These are phyloP conservation scores for Protodeltote pygarga DNA, from an alignment of 2,888 invertebrate genomes.

Conservation along the genomic window DNA sequence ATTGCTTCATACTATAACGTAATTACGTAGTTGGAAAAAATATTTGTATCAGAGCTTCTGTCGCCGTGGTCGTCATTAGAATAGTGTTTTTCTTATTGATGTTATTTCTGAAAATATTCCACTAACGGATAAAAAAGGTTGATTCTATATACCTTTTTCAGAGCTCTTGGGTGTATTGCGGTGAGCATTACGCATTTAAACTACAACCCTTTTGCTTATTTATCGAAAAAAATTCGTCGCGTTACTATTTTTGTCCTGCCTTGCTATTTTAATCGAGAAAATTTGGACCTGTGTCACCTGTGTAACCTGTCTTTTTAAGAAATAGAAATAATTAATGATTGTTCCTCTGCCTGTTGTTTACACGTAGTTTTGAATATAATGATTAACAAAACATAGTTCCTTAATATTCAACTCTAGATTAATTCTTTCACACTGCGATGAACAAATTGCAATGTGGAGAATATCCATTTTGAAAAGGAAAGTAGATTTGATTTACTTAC, in stretches of 20 bases:
- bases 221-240: too few relatives aligned
- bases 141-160: too few relatives aligned
- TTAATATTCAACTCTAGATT: constrained; percentile 12
- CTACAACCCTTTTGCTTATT: too few relatives aligned
- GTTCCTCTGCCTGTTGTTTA: not conserved
- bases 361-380: constrained; percentile 11
- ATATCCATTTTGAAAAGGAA: too few relatives aligned
- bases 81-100: too few relatives aligned
- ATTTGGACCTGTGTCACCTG: constrained; percentile 21
- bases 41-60: not conserved
- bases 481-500: too few relatives aligned
- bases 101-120: too few relatives aligned
- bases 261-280: constrained; percentile 22
- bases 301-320: constrained; percentile 25
- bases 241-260: constrained; percentile 3
- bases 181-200: too few relatives aligned
- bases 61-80: too few relatives aligned
- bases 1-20: too few relatives aligned
- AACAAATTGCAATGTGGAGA: too few relatives aligned
- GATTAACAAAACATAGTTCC: not conserved
- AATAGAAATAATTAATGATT: constrained; percentile 21
- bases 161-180: not conserved
- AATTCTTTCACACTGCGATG: constrained; percentile 15
- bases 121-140: too few relatives aligned
- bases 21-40: not conserved